These are phyloP conservation scores for Gallinago nigripennis DNA, from an alignment of 2,797 vertebrate species.

Conservation along the genomic window DNA sequence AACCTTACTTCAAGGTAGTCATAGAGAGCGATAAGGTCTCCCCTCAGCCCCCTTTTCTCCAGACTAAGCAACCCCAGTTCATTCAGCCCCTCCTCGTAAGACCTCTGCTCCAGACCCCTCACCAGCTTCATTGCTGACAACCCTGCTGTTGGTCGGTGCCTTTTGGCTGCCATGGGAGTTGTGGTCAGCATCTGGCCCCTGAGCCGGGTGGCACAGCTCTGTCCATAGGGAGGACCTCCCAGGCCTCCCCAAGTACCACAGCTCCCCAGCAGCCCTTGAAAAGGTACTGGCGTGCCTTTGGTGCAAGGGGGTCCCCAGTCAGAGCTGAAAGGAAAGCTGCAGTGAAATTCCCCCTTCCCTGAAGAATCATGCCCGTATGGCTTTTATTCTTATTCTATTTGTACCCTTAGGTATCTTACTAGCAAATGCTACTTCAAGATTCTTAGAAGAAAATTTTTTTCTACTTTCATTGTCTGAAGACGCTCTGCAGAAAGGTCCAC, in stretches of 20 bases:
- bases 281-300: accelerated
- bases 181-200: accelerated
- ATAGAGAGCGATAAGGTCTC: background rate
- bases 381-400: background rate
- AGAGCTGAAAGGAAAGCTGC: background rate
- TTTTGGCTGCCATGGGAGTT: background rate
- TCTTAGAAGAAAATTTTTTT: background rate
- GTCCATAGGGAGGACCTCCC: background rate
- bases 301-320: accelerated
- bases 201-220: accelerated
- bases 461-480: background rate
- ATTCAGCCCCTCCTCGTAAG: background rate
- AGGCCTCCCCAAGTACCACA: accelerated
- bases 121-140: background rate
- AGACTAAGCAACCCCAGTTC: background rate
- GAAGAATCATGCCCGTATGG: background rate
- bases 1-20: background rate
- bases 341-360: background rate
- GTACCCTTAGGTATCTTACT: background rate
- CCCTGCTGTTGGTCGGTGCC: accelerated
- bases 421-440: background rate
- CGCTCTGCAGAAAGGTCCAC: background rate
- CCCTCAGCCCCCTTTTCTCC: background rate
- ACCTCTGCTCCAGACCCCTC: background rate
- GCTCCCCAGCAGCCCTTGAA: background rate